A percentile compares a stretch with the other conserved stretches of the same genome.
Evolutionary conservation across 1,140 invertebrate species (phyloP).

Genomic region (Glossosoma conforme): DNA sequence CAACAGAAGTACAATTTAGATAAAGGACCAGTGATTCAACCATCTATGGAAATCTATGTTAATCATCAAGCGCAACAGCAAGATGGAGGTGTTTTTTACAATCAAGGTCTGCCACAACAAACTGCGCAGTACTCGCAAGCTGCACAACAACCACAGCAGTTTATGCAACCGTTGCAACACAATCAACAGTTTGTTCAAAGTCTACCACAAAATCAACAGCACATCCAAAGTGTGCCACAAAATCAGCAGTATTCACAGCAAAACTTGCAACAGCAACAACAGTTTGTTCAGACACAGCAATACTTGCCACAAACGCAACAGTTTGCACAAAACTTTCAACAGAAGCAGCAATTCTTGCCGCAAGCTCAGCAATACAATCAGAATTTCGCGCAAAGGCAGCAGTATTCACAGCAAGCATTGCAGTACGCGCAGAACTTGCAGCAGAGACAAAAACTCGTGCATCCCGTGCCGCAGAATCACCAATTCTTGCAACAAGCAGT

Average conservation of each 20-base stretch:
- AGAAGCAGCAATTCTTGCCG: constrained; percentile 7
- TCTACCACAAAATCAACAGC: constrained; percentile 8
- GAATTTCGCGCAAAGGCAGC: constrained; percentile 9
- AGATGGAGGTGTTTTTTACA: constrained; percentile 12
- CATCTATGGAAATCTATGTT: constrained; percentile 31
- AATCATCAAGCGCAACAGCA: constrained; percentile 22
- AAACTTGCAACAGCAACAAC: constrained; percentile 6
- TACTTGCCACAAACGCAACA: constrained; percentile 6
- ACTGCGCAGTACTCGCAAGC: constrained; percentile 9
- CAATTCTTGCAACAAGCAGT: constrained; percentile 24
- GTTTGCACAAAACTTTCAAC: constrained; percentile 16
- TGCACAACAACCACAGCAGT: constrained; percentile 5
- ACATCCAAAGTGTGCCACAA: constrained; percentile 7
- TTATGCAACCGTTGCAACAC: not conserved
- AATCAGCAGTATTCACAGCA: constrained; percentile 12
- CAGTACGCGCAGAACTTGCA: constrained; percentile 23
- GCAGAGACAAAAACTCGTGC: constrained; percentile 22
- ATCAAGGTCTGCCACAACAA: constrained; percentile 10
- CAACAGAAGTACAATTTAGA: no score
- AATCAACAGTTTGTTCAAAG: not conserved
- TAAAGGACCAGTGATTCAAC: constrained; percentile 28
- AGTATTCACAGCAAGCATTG: constrained; percentile 22
- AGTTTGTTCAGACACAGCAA: not conserved
- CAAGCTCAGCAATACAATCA: constrained; percentile 29
- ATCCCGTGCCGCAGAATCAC: constrained; percentile 17